Conservation (phyloP, 2,113 vertebrate species). For the Mormoops blainvillei region DNA sequence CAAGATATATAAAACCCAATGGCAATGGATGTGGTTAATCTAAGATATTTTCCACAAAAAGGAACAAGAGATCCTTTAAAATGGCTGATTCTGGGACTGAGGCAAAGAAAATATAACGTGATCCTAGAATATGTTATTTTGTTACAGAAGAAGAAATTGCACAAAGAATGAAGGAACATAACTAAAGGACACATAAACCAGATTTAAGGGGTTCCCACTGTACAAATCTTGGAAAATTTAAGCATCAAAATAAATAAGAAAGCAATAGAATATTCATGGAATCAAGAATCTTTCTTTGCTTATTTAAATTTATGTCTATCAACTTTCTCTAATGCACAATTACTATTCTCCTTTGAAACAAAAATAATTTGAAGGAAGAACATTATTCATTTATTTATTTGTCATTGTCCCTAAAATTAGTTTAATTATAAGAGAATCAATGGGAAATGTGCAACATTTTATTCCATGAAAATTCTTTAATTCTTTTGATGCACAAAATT, state of each 20-base stretch:
- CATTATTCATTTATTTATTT: not conserved
- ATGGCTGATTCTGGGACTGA: not conserved
- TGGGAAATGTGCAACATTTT: not conserved
- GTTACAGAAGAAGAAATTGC: not conserved
- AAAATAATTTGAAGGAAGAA: not conserved
- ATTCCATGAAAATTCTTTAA: not conserved
- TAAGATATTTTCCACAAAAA: not conserved
- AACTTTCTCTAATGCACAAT: not conserved
- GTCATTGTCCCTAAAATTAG: not conserved
- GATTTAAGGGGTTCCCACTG: not conserved
- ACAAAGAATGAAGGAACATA: not conserved
- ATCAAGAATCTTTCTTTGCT: not conserved
- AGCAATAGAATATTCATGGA: not conserved
- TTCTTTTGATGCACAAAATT: not conserved
- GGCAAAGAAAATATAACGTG: not conserved
- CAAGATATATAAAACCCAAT: not conserved
- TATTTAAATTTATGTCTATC: not conserved
- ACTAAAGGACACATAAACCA: not conserved
- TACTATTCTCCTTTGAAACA: not conserved
- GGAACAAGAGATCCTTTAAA: not conserved
- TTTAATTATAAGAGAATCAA: not conserved
- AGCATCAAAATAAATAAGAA: not conserved
- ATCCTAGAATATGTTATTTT: not conserved
- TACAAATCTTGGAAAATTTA: not conserved
- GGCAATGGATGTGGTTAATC: not conserved